Evolutionary conservation across 2,113 vertebrate species (phyloP), one percentile per base, ranked within the genome.

Genomic region (Cololabis saira): DNA sequence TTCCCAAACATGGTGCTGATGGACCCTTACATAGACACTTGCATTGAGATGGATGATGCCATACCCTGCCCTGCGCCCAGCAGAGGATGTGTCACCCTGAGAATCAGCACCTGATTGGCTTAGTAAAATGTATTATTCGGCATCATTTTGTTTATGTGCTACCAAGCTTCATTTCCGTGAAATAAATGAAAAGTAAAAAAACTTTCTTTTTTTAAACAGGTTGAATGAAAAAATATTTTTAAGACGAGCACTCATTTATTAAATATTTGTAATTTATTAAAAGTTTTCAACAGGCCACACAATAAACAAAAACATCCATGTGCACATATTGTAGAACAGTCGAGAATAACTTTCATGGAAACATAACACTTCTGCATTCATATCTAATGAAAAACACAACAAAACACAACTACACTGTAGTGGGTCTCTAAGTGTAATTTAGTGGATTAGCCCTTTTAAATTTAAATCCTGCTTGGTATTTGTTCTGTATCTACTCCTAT

Each of bases 51-150:
- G 4, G 92, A 95, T 8, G 51, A 86, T 74, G 78, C 81, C 45
- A 90, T 96, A 44, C 93, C 94, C 12, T 97, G 96, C 14, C 92
- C 95, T 0, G 91, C 95, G 30, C 96, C 95, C 12, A 76, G 96
- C 33, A 89, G 80, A n/a, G 95, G 95, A 0, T 94, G 94, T 42
- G 92, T 94, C 21, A 91, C 93, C 1, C 71, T 96, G 42, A 83
- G 75, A 61, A 71, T 67, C 33, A 5, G 66, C 43, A 73, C 52
- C 6, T 83, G 74, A 81, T 49, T 1, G 4, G 27, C 17, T 17
- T 15, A 64, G 45, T 0, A 9, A 74, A 52, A 41, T 21, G 8
- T 16, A 1, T 8, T 33, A 18, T 12, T 21, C 22, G 41, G 17
- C 6, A 4, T 49, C 0, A 30, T 0, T 43, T 4, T 65, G 5